Percentiles rank a stretch among this genome's conserved stretches.
Conservation (phyloP, 2,888 invertebrate species). For the Apodemia zela region DNA sequence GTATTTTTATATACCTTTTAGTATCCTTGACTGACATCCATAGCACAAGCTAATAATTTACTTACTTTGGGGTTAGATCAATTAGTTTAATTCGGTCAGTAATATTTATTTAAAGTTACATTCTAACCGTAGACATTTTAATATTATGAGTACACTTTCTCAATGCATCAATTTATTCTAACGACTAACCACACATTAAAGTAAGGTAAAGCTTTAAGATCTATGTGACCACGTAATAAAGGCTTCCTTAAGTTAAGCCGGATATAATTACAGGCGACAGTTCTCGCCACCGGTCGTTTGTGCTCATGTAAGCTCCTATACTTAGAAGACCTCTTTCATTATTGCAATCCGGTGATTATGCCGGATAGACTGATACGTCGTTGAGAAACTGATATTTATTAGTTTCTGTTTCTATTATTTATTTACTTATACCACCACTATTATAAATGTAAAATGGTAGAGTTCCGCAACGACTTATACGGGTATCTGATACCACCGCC, state of each 20-base stretch:
- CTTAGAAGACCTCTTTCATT: slow-evolving; percentile 65
- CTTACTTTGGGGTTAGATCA: no score
- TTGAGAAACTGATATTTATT: slow-evolving; percentile 14
- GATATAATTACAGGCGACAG: slow-evolving; percentile 74
- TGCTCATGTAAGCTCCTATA: slow-evolving; percentile 56
- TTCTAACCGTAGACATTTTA: no score
- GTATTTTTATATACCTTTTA: no score
- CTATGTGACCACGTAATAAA: slow-evolving; percentile 36
- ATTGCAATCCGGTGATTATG: slow-evolving; percentile 54
- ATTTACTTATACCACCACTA: no score
- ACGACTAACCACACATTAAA: slow-evolving; percentile 11
- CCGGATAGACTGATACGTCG: slow-evolving; percentile 35
- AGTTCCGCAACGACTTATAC: no score
- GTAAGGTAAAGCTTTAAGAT: slow-evolving; percentile 29
- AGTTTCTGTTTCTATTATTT: background rate
- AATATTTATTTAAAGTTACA: no score
- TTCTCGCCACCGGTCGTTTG: slow-evolving; percentile 52
- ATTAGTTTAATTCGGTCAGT: no score
- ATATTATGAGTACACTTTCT: background rate
- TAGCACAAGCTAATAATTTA: no score
- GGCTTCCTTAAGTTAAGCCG: slow-evolving; percentile 45
- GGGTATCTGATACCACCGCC: no score
- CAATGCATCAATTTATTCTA: slow-evolving; percentile 9
- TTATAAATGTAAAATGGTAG: no score
- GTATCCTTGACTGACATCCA: no score